Evolutionary conservation across 2,888 invertebrate species (phyloP).

Genomic region (Arrhopalites spinosus): DNA sequence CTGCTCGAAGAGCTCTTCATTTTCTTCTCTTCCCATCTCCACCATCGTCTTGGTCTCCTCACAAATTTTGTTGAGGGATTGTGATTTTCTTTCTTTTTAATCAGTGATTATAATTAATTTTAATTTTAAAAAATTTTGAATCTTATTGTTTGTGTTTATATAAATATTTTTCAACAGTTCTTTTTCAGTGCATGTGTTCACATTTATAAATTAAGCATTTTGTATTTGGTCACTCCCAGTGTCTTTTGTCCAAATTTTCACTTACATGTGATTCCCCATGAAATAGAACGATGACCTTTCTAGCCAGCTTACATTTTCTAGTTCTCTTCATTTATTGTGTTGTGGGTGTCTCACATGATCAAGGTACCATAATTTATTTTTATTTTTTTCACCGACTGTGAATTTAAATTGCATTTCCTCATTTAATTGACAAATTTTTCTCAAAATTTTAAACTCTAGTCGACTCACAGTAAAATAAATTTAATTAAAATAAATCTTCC

Average conservation of each 20-base stretch:
- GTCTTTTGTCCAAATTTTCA: background rate
- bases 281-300: conserved; percentile 27
- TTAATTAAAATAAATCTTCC: too few relatives aligned
- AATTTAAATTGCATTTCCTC: too few relatives aligned
- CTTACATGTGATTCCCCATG: background rate
- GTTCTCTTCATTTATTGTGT: conserved; percentile 42
- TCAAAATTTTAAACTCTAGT: too few relatives aligned
- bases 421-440: too few relatives aligned
- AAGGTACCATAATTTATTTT: conserved; percentile 48
- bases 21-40: conserved; percentile 3
- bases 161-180: too few relatives aligned
- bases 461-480: too few relatives aligned
- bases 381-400: too few relatives aligned
- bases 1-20: conserved; percentile 19
- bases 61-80: background rate
- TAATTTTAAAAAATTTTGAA: background rate
- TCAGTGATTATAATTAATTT: background rate
- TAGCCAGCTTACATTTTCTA: conserved; percentile 20
- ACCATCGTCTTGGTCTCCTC: background rate
- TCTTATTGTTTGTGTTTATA: background rate
- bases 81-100: background rate
- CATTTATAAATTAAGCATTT: too few relatives aligned
- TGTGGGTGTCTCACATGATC: conserved; percentile 50
- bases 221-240: background rate
- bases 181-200: background rate